Percentiles rank a stretch among this genome's conserved stretches.
Evolutionary conservation across 1,140 invertebrate species (phyloP).

Genomic region (Atta cephalotes): DNA sequence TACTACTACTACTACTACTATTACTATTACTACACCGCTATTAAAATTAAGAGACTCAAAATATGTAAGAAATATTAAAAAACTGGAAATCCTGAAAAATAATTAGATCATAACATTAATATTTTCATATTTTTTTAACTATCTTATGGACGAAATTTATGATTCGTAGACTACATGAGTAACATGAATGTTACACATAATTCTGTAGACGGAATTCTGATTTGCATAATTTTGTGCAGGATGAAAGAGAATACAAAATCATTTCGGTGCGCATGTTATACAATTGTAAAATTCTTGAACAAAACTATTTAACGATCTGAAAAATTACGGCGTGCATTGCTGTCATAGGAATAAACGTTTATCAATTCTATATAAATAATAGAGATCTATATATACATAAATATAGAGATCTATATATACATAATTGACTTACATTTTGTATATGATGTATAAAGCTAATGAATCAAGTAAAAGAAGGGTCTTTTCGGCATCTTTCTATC

Average conservation of each 20-base stretch:
- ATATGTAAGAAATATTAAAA: neutral
- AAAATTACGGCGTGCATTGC: neutral
- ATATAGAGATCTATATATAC: no score
- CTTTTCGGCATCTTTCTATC: neutral
- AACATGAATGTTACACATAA: no score
- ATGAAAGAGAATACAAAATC: neutral
- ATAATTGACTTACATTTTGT: neutral
- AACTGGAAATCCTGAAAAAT: neutral
- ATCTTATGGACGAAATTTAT: slow-evolving; percentile 6
- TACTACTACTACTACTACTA: no score
- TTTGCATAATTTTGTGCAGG: neutral
- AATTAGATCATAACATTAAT: neutral
- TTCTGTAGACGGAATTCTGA: neutral
- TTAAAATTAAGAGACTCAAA: neutral
- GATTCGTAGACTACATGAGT: neutral
- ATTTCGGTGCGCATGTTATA: neutral
- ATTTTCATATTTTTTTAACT: slow-evolving; percentile 8
- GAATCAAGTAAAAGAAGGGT: neutral
- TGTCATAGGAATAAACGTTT: neutral
- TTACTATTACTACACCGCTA: no score
- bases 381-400: neutral
- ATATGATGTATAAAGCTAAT: neutral
- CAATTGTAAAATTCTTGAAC: slow-evolving; percentile 6
- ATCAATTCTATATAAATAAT: neutral
- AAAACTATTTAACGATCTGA: neutral